Evolutionary conservation across 2,797 vertebrate genomes (phyloP).

Genomic region (Platalea minor): DNA sequence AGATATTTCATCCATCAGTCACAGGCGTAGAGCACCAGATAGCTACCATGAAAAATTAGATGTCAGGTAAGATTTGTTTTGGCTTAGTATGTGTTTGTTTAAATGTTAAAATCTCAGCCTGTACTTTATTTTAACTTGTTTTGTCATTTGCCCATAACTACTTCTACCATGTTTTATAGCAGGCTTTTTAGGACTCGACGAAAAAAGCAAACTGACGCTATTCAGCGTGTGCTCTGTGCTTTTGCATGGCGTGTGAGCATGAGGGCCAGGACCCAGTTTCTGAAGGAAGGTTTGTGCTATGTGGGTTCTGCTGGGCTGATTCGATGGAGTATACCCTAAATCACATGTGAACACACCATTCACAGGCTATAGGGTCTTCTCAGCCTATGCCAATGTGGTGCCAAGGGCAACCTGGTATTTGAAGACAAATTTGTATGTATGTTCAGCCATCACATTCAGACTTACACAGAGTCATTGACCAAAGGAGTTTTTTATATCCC

Average conservation of each 20-base stretch:
- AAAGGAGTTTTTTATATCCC: background rate
- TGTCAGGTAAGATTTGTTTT: background rate
- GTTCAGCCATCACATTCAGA: background rate
- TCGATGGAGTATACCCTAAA: background rate
- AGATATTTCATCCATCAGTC: background rate
- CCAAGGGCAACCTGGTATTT: background rate
- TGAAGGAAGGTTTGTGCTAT: background rate
- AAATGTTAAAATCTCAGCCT: background rate
- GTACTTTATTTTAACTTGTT: background rate
- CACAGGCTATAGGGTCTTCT: background rate
- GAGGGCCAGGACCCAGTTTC: background rate
- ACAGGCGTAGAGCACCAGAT: background rate
- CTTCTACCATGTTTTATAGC: background rate
- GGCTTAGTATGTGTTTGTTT: background rate
- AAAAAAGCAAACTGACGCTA: background rate
- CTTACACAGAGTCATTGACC: background rate
- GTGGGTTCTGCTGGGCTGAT: background rate
- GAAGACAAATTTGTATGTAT: background rate
- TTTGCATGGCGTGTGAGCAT: rapidly evolving
- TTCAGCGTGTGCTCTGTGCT: rapidly evolving
- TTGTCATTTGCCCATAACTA: background rate
- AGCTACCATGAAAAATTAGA: background rate
- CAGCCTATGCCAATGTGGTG: background rate
- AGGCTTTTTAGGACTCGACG: background rate
- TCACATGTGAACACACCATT: background rate